Base-by-base conservation (phyloP, 1,140 invertebrate species). In the Patella vulgata region DNA sequence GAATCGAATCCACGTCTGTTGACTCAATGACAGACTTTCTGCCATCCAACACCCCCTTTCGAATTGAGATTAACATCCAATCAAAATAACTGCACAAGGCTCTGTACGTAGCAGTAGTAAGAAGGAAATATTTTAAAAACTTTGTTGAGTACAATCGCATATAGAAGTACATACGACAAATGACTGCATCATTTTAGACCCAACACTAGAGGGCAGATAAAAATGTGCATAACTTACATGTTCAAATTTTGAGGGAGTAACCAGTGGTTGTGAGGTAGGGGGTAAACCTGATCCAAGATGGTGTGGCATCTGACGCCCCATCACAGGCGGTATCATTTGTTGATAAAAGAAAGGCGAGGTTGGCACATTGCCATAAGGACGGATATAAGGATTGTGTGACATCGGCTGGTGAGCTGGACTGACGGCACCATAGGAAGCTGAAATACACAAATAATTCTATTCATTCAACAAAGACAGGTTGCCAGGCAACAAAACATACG, bases 401-500 rank as follows among this genome's bases (percentile, higher is more conserved):
- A 93, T 80, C 71, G 66, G 63, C 11, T 92, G 91, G 66, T 92
- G 91, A 91, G 84, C 74, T 90, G 91, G 11, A 90, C 81, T 74
- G 51, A 88, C 43, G 88, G 86, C 82, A 89, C 87, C 55, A 85
- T 87, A 14, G 87, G 88, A 74, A 89, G 90, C 85, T 80, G 66
- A 55, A 74, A 74, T 36, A 31, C 46, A 42, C 47, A 60, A 23
- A 61, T 21, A 43, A 36, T 14, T 36, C 33, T 36, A 36, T 36
- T 8, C 33, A 36, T 8, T 36, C n/a, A n/a, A n/a, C n/a, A n/a
- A n/a, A n/a, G n/a, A n/a, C n/a, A n/a, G n/a, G n/a, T n/a, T n/a
- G n/a, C n/a, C n/a, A n/a, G n/a, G n/a, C n/a, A n/a, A n/a, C n/a
- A n/a, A n/a, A n/a, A n/a, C n/a, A n/a, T n/a, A n/a, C n/a, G n/a